phyloP scores from a whole-genome alignment of 2,113 vertebrate species.

The Nymphicus hollandicus region DNA sequence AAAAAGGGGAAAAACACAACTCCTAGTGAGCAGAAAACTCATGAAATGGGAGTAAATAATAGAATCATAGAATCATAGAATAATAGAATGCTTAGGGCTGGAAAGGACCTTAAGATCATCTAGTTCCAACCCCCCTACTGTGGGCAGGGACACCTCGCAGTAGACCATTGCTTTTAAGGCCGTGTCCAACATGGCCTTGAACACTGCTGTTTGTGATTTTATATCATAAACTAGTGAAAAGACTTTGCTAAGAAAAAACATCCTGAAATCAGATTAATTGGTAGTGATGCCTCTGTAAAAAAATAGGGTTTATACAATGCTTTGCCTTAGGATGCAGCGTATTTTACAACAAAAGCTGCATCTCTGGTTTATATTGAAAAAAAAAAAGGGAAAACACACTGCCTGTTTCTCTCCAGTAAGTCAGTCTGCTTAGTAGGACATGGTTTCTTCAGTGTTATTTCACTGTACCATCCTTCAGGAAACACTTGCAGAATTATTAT shows the following conservation, averaged over 20 bases:
- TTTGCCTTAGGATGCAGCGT: neutral
- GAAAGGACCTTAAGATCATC: neutral
- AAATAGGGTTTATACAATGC: neutral
- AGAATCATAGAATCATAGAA: neutral
- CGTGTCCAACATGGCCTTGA: neutral
- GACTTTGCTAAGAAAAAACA: neutral
- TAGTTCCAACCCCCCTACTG: neutral
- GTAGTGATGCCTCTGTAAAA: neutral
- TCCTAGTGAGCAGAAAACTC: neutral
- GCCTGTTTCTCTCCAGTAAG: neutral
- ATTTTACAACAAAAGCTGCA: neutral
- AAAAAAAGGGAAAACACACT: neutral
- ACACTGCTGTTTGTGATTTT: neutral
- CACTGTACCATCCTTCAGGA: neutral
- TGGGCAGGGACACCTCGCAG: neutral
- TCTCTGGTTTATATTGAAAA: neutral
- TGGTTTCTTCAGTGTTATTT: neutral
- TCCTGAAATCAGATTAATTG: neutral
- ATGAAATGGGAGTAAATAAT: neutral
- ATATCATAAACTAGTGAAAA: neutral
- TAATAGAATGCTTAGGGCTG: neutral
- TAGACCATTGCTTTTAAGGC: neutral
- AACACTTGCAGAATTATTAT: neutral
- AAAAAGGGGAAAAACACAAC: neutral
- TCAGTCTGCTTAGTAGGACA: neutral